Evolutionary conservation across 2,797 vertebrate species (phyloP), one percentile per base, ranked within the genome.

Genomic region (Acanthiza pusilla): DNA sequence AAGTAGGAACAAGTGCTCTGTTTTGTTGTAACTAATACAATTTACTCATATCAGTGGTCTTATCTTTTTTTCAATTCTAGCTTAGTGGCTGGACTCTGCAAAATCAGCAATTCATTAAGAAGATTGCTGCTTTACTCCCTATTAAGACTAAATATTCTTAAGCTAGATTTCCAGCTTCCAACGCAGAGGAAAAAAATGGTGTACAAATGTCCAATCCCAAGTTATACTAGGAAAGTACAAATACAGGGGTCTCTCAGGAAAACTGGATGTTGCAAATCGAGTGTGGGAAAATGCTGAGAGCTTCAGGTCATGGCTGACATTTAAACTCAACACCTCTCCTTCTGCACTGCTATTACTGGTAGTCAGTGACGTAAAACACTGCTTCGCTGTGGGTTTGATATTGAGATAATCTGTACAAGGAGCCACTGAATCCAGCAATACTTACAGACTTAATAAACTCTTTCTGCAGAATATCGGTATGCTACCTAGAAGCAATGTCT

Each of bases 321-420:
- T 93, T 94, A 90, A 95, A 96, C 93, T 96, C 94, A 95, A 93
- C 95, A 97, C 94, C 93, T 94, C 96, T 93, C 71, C 78, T 93
- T 68, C 95, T 85, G 81, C 7, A 2, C 29, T 89, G 71, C 95
- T 95, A 81, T 94, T 87, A 71, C 57, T 94, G 86, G 92, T 82
- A 67, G 60, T 30, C 80, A 90, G 75, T 95, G 95, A 97, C 23
- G 54, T 80, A 82, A 91, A 95, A 36, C 75, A 43, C 48, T 82
- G 86, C 71, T 95, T 85, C 5, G 5, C 75, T 68, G n/a, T 48
- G 84, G 23, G 15, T 54, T 83, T 96, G 84, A 73, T 82, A 57
- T 21, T 5, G 11, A 89, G 78, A 92, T 91, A 77, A 94, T 62
- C 48, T 92, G 40, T 38, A 67, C 30, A 89, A 57, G 26, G 19